Evolutionary conservation across 2,888 invertebrate species (phyloP).

Genomic region (Phytoseiulus persimilis): DNA sequence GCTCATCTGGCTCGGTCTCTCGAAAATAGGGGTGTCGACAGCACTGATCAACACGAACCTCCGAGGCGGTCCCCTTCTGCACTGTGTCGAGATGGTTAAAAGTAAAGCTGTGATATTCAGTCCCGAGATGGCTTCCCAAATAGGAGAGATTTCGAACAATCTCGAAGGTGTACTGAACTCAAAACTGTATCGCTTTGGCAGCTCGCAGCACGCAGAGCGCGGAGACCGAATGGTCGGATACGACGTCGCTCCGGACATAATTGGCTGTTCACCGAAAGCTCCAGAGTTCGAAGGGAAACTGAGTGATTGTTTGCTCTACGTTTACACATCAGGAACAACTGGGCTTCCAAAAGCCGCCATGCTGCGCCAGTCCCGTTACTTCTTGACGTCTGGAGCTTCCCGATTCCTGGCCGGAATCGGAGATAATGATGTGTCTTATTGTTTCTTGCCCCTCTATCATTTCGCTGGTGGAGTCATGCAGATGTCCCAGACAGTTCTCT

Average conservation of each 20-base stretch:
- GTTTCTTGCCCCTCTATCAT: neutral
- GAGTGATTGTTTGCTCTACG: constrained; percentile 16
- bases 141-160: neutral
- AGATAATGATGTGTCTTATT: neutral
- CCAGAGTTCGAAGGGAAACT: neutral
- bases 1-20: constrained; percentile 14
- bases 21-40: constrained; percentile 34
- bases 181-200: neutral
- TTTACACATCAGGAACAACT: constrained; percentile 7
- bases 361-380: neutral
- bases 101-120: constrained; percentile 41
- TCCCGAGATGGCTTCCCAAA: constrained; percentile 23
- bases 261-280: neutral
- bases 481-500: neutral
- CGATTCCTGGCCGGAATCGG: neutral
- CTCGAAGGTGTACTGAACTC: neutral
- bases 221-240: neutral
- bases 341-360: neutral
- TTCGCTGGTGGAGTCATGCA: neutral
- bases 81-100: constrained; percentile 39
- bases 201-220: neutral
- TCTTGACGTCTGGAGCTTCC: neutral
- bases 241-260: neutral
- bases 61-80: constrained; percentile 35
- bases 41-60: constrained; percentile 40